phyloP scores from a whole-genome alignment of 2,113 vertebrate species.

The Callospermophilus lateralis region DNA sequence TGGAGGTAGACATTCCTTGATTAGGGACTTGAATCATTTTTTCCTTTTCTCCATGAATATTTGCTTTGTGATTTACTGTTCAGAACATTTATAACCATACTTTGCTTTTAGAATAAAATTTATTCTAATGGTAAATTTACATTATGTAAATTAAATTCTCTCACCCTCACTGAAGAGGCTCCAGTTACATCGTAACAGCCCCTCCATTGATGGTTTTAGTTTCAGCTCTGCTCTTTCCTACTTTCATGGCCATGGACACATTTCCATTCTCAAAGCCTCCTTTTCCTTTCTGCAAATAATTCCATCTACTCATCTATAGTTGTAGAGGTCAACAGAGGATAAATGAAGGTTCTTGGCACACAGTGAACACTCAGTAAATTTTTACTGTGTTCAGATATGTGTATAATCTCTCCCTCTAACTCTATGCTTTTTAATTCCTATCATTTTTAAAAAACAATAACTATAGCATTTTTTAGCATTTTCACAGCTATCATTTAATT shows the following conservation, averaged over 20 bases:
- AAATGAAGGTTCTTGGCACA: background rate
- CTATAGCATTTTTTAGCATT: background rate
- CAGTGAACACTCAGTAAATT: background rate
- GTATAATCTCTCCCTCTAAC: background rate
- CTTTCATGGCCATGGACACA: background rate
- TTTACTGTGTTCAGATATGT: background rate
- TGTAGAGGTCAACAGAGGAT: background rate
- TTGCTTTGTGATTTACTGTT: background rate
- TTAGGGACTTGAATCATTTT: background rate
- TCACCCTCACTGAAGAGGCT: background rate
- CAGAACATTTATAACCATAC: background rate
- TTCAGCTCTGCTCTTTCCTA: background rate
- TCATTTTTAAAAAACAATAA: slow-evolving; percentile 34
- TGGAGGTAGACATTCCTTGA: background rate
- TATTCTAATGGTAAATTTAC: slow-evolving; percentile 23
- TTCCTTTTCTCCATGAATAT: background rate
- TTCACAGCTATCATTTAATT: background rate
- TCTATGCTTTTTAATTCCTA: background rate
- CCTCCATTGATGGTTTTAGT: background rate
- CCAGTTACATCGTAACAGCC: background rate
- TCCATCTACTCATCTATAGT: background rate
- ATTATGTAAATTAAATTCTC: slow-evolving; percentile 40
- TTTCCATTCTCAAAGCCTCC: background rate
- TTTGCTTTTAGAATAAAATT: slow-evolving; percentile 14
- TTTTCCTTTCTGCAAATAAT: background rate